Conservation (phyloP, 2,888 invertebrate species). For the Achlya flavicornis region DNA sequence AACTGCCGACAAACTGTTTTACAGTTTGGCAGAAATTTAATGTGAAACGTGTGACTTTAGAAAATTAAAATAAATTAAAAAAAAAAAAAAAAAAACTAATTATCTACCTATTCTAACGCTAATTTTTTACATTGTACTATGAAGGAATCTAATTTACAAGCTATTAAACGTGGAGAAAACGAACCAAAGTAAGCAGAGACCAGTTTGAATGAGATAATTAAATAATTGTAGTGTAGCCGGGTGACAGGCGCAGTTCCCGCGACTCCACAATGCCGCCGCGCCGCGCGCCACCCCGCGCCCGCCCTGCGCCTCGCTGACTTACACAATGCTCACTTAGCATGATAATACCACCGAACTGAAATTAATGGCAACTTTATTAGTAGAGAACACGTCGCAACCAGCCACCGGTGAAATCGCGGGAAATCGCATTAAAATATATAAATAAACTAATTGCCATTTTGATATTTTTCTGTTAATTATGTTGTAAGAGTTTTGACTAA, state of each 20-base stretch:
- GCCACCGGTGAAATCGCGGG: slow-evolving; percentile 9
- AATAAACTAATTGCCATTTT: neutral
- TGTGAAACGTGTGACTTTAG: too few species aligned
- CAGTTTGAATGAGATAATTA: slow-evolving; percentile 11
- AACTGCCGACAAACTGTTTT: too few species aligned
- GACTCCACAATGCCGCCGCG: neutral
- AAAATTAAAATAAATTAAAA: too few species aligned
- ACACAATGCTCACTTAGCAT: slow-evolving; percentile 5
- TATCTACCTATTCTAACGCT: slow-evolving; percentile 15
- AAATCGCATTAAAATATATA: slow-evolving; percentile 9
- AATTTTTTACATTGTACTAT: slow-evolving; percentile 16
- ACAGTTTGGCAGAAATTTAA: too few species aligned
- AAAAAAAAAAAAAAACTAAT: too few species aligned
- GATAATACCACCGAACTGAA: slow-evolving; percentile 7
- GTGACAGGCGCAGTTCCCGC: slow-evolving; percentile 2
- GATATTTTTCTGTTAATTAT: slow-evolving; percentile 13
- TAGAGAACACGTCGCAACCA: neutral
- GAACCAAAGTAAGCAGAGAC: slow-evolving; percentile 13
- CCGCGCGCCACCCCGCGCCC: neutral
- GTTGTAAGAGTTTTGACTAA: slow-evolving; percentile 27
- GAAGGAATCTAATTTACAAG: slow-evolving; percentile 18
- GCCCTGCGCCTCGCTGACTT: neutral
- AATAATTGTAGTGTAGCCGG: slow-evolving; percentile 2
- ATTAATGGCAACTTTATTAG: slow-evolving; percentile 10
- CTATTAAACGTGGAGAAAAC: slow-evolving; percentile 12